Base-by-base conservation (phyloP, 1,140 invertebrate genomes). In the Cylas formicarius region DNA sequence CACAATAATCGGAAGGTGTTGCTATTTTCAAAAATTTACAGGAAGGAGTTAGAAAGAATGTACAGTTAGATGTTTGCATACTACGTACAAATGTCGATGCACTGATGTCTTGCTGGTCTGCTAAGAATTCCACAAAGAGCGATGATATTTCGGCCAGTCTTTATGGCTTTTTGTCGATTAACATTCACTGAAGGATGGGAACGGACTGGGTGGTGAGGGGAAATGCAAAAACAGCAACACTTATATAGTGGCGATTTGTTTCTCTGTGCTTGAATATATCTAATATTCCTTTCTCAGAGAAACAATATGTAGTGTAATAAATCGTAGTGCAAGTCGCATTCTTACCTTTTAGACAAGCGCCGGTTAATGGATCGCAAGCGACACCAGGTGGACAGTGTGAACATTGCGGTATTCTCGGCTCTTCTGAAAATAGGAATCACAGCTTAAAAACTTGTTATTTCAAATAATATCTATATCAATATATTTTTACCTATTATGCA, bases 261-360 rank as follows among this genome's bases (percentile, higher is more conserved):
- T 34, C 18, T 28, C 21, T 18, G 16, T 16, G 8, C 21, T 11
- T 14, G 9, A n/a, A 24, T 11, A 26, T 13, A 26, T 38, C 7
- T 11, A 5, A 6, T 5, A 31, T 13, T 11, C 29, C 13, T 41
- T 20, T 17, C 21, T 31, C 29, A 17, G 6, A 31, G 6, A 5
- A 13, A 7, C 29, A 31, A 31, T 38, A 24, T 3, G 19, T 2
- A 36, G 23, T 24, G 5, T 23, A 23, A 3, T 24, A n/a, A 24
- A 8, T 20, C 11, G 22, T 8, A 16, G 16, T 16, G 23, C 2
- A 13, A 40, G 20, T 17, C 11, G 22, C 8, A 27, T 47, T 50
- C 75, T 71, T 76, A 84, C 86, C 84, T 80, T 83, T 79, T 48
- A 83, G 75, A 63, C 86, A 89, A 36, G 78, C 81, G 13, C 82